Evolutionary conservation across 2,888 invertebrate genomes (phyloP).

Genomic region (Campoplex capitator): DNA sequence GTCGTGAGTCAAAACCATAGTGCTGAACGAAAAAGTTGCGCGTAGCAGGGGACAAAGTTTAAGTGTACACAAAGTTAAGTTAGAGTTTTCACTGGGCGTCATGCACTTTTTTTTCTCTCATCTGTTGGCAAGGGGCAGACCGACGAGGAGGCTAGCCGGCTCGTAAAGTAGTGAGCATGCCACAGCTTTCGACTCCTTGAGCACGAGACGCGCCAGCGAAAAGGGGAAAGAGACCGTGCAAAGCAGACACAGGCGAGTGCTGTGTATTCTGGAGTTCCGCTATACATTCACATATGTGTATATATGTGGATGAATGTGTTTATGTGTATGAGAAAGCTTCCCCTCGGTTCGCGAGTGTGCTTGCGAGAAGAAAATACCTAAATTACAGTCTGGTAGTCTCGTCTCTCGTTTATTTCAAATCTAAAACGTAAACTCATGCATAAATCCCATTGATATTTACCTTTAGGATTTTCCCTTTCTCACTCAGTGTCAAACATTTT

Average conservation of each 20-base stretch:
- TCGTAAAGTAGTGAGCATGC: slow-evolving; percentile 62
- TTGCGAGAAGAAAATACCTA: slow-evolving; percentile 24
- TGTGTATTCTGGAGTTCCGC: slow-evolving; percentile 41
- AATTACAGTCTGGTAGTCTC: neutral
- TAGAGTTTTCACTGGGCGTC: slow-evolving; percentile 37
- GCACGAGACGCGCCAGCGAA: slow-evolving; percentile 59
- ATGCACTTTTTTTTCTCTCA: slow-evolving; percentile 41
- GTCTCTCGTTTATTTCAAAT: slow-evolving; percentile 19
- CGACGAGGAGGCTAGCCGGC: slow-evolving; percentile 54
- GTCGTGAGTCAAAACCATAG: slow-evolving; percentile 21
- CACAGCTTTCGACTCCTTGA: slow-evolving; percentile 56
- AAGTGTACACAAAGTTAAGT: slow-evolving; percentile 54
- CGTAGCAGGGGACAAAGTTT: slow-evolving; percentile 38
- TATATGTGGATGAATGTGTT: neutral
- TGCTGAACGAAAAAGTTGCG: slow-evolving; percentile 27
- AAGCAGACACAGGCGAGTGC: slow-evolving; percentile 60
- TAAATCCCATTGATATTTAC: slow-evolving; percentile 18
- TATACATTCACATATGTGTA: neutral
- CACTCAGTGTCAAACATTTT: neutral
- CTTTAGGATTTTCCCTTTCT: neutral
- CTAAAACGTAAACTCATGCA: neutral
- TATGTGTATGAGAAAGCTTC: slow-evolving; percentile 8
- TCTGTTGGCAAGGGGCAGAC: slow-evolving; percentile 39
- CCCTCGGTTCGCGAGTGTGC: slow-evolving; percentile 29
- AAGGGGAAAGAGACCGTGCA: slow-evolving; percentile 62